Evolutionary conservation across 2,888 invertebrate genomes (phyloP).

Genomic region (Galeopsomyia nigrocyanea): DNA sequence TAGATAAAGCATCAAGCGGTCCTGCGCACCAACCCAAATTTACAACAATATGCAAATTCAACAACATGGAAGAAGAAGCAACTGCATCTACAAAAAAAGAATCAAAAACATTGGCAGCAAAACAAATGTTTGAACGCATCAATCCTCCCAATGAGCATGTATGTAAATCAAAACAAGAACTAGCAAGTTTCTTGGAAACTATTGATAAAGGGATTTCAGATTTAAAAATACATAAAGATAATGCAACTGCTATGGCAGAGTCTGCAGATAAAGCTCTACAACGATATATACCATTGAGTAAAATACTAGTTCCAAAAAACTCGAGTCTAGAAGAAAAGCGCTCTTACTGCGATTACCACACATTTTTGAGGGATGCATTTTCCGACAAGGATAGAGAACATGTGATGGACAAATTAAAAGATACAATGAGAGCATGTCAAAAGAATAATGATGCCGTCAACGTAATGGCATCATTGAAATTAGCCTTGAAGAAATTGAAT

Average conservation of each 20-base stretch:
- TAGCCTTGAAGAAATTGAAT: conserved; percentile 6
- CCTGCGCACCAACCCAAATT: conserved; percentile 25
- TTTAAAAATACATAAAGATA: not conserved
- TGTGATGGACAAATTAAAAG: not conserved
- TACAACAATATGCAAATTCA: conserved; percentile 18
- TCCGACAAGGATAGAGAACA: not conserved
- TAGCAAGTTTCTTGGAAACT: not conserved
- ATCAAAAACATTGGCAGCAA: conserved; percentile 9
- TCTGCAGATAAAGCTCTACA: conserved; percentile 5
- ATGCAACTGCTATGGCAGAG: not conserved
- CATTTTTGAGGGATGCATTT: conserved; percentile 6
- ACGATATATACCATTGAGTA: conserved; percentile 12
- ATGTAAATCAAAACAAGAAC: not conserved
- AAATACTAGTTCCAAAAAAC: not conserved
- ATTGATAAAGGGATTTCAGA: not conserved
- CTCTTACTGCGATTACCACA: not conserved
- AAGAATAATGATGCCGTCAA: not conserved
- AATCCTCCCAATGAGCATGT: not conserved
- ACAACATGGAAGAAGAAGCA: not conserved
- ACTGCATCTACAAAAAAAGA: conserved; percentile 25
- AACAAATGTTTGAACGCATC: conserved; percentile 24
- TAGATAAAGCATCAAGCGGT: not conserved
- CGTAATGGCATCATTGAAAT: not conserved
- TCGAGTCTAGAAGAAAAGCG: not conserved
- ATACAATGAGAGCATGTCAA: conserved; percentile 1